These are phyloP conservation scores for Aphodius sticticus DNA, from an alignment of 2,888 invertebrate species.

Conservation along the genomic window DNA sequence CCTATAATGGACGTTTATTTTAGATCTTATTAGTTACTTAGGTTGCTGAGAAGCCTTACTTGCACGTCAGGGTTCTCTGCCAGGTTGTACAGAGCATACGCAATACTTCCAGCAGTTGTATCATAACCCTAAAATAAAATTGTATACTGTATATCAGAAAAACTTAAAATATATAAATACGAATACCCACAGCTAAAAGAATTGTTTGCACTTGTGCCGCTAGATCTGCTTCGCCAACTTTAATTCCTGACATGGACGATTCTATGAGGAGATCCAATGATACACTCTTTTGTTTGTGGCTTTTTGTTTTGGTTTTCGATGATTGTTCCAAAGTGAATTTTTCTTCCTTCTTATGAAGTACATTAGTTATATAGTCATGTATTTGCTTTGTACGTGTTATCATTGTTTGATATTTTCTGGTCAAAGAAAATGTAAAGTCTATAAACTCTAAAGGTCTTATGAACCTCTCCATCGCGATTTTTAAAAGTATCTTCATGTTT, in stretches of 20 bases:
- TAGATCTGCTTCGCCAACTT: constrained; percentile 44
- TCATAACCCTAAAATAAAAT: constrained; percentile 42
- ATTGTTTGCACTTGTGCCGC: constrained; percentile 64
- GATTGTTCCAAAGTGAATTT: constrained; percentile 25
- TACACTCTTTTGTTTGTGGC: constrained; percentile 25
- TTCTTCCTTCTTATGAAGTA: constrained; percentile 63
- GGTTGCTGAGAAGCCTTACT: not conserved
- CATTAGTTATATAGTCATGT: constrained; percentile 70
- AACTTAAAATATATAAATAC: not conserved
- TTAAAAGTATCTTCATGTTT: constrained; percentile 33
- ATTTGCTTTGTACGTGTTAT: constrained; percentile 31
- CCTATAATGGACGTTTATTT: not conserved
- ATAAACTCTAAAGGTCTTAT: constrained; percentile 38
- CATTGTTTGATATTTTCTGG: constrained; percentile 35
- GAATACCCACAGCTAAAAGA: constrained; percentile 52
- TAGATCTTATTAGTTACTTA: not conserved
- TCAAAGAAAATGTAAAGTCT: constrained; percentile 38
- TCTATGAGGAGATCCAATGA: constrained; percentile 35
- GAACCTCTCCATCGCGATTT: constrained; percentile 36
- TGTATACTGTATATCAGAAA: not conserved
- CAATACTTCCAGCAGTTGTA: constrained; percentile 40
- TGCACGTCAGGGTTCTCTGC: constrained; percentile 41
- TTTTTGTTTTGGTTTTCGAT: constrained; percentile 51
- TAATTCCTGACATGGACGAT: not conserved
- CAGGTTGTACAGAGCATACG: constrained; percentile 40